Percentiles rank a stretch among this genome's conserved stretches.
Evolutionary conservation across 2,888 invertebrate species (phyloP).

Genomic region (Troides helena): DNA sequence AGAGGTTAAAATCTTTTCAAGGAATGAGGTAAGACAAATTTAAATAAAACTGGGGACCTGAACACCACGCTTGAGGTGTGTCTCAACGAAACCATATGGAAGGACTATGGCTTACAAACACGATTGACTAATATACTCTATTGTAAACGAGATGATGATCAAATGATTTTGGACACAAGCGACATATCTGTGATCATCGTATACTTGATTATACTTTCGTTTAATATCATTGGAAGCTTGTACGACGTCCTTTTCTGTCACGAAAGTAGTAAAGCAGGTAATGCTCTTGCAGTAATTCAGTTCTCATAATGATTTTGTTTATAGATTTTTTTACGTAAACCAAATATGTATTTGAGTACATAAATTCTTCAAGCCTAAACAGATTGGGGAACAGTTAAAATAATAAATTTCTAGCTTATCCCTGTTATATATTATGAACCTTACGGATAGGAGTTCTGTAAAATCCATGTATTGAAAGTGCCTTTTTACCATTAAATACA

Average conservation of each 20-base stretch:
- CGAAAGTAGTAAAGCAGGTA: constrained; percentile 48
- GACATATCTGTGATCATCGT: constrained; percentile 54
- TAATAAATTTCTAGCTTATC: too few species aligned
- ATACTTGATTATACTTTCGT: constrained; percentile 51
- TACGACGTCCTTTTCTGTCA: constrained; percentile 45
- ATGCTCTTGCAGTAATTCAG: constrained; percentile 55
- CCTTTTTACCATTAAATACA: too few species aligned
- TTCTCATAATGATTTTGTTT: constrained; percentile 63
- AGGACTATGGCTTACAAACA: constrained; percentile 52
- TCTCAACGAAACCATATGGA: constrained; percentile 58
- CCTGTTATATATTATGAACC: too few species aligned
- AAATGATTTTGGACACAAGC: constrained; percentile 43
- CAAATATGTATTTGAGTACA: too few species aligned
- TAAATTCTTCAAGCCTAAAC: too few species aligned
- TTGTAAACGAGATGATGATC: constrained; percentile 52
- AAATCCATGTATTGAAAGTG: too few species aligned
- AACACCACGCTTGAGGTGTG: constrained; percentile 56
- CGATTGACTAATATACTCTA: constrained; percentile 50
- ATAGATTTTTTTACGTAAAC: constrained; percentile 25
- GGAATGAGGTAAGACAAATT: constrained; percentile 56
- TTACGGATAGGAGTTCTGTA: too few species aligned
- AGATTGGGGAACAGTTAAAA: too few species aligned
- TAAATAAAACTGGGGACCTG: constrained; percentile 39
- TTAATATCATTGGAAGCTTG: constrained; percentile 58
- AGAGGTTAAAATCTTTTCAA: constrained; percentile 61